A percentile compares a stretch with the other conserved stretches of the same genome.
These are phyloP conservation scores for Drosophila yooni DNA, from an alignment of 2,888 invertebrate genomes.

Conservation along the genomic window DNA sequence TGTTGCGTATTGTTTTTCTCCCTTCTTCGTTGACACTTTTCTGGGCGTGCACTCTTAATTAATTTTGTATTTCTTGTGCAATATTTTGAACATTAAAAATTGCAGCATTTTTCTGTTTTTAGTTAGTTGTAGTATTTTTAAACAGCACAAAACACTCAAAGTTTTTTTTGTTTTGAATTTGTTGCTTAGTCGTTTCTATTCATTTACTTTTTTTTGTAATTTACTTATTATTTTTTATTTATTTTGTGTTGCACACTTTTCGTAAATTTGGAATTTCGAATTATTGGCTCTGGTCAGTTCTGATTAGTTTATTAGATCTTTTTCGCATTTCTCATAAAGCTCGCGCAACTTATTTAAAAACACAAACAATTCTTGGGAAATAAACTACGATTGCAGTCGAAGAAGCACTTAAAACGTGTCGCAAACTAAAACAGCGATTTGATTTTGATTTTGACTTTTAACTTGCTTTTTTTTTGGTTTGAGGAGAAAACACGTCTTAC, in stretches of 20 bases:
- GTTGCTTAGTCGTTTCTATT: constrained; percentile 16
- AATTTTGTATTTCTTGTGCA: constrained; percentile 77
- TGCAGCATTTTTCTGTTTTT: constrained; percentile 59
- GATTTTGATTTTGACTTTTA: constrained; percentile 35
- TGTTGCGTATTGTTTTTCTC: constrained; percentile 31
- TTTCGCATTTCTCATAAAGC: constrained; percentile 72
- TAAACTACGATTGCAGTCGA: constrained; percentile 44
- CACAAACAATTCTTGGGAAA: constrained; percentile 64
- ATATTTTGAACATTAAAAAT: constrained; percentile 73
- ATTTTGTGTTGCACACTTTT: background rate
- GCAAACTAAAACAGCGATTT: constrained; percentile 69
- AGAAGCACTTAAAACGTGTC: constrained; percentile 82
- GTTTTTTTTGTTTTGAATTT: constrained; percentile 31
- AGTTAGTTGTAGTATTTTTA: background rate
- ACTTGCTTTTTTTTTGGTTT: constrained; percentile 39
- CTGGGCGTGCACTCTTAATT: constrained; percentile 63
- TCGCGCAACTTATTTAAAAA: constrained; percentile 71
- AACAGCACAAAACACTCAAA: constrained; percentile 50
- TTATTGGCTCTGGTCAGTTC: constrained; percentile 6
- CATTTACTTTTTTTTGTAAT: background rate
- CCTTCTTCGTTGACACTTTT: constrained; percentile 31
- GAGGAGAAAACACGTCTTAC: constrained; percentile 84
- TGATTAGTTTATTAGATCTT: constrained; percentile 49
- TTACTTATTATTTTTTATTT: constrained; percentile 12
- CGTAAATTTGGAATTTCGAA: background rate